phyloP scores from a whole-genome alignment of 2,888 invertebrate genomes.

The Heteromurus nitidus region DNA sequence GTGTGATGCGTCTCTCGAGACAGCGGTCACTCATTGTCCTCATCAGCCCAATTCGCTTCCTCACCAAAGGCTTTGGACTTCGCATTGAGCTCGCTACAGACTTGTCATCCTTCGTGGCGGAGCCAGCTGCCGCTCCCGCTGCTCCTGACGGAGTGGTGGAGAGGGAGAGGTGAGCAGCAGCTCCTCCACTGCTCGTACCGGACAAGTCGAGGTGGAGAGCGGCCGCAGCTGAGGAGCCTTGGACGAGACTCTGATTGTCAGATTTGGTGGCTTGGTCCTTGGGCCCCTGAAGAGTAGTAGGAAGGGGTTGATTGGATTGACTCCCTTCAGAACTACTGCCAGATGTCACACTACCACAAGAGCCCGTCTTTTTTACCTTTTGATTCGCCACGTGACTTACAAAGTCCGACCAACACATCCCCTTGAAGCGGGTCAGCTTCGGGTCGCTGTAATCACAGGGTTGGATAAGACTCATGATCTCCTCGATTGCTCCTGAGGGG shows the following conservation, averaged over 20 bases:
- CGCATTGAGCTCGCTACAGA: slow-evolving; percentile 40
- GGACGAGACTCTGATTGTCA: slow-evolving; percentile 32
- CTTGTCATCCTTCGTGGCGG: slow-evolving; percentile 41
- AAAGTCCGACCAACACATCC: slow-evolving; percentile 76
- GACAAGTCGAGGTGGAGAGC: background rate
- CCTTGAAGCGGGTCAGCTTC: slow-evolving; percentile 77
- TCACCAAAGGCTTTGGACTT: slow-evolving; percentile 68
- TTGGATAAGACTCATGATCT: slow-evolving; percentile 77
- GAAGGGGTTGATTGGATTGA: slow-evolving; percentile 58
- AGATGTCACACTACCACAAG: slow-evolving; percentile 62
- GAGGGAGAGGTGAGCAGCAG: slow-evolving; percentile 29
- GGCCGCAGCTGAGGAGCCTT: too few relatives aligned
- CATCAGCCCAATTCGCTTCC: slow-evolving; percentile 70
- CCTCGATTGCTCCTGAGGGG: slow-evolving; percentile 77
- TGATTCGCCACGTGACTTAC: slow-evolving; percentile 75
- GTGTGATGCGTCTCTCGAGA: slow-evolving; percentile 74
- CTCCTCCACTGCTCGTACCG: background rate
- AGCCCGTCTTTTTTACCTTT: slow-evolving; percentile 65
- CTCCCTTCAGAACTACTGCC: slow-evolving; percentile 65
- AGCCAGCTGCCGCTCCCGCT: slow-evolving; percentile 38
- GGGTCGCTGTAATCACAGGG: slow-evolving; percentile 79
- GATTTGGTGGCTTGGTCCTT: slow-evolving; percentile 30
- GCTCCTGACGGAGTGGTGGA: slow-evolving; percentile 38
- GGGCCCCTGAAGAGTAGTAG: slow-evolving; percentile 52
- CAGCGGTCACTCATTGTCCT: slow-evolving; percentile 75